phyloP scores from a whole-genome alignment of 2,113 vertebrate genomes.

The Chascanopsetta lugubris region DNA sequence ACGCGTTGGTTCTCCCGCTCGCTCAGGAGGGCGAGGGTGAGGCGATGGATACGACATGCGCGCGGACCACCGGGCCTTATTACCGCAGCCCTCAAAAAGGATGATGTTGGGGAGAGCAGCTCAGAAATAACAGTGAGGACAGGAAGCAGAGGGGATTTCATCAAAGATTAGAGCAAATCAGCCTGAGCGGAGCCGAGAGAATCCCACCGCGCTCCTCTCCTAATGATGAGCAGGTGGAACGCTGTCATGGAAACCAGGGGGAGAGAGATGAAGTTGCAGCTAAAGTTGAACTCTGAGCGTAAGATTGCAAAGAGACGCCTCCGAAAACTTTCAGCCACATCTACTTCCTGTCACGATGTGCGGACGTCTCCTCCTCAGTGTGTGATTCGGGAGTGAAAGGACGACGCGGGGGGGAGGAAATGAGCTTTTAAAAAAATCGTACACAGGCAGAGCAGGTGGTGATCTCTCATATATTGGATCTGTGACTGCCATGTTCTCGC shows the following conservation, averaged over 20 bases:
- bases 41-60: no score
- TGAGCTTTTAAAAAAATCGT: slow-evolving; percentile 4
- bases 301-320: slow-evolving; percentile 23
- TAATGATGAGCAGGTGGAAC: slow-evolving; percentile 48
- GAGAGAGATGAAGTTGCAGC: background rate
- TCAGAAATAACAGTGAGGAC: slow-evolving; percentile 36
- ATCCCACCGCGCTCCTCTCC: slow-evolving; percentile 17
- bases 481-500: no score
- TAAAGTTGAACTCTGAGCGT: slow-evolving; percentile 22
- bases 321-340: slow-evolving; percentile 19
- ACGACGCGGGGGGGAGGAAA: slow-evolving; percentile 20
- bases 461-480: background rate
- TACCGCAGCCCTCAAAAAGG: background rate
- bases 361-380: background rate
- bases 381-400: slow-evolving; percentile 33
- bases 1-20: no score
- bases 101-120: background rate
- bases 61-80: no score
- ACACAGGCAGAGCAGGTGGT: slow-evolving; percentile 9
- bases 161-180: slow-evolving; percentile 59
- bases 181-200: slow-evolving; percentile 38
- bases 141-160: slow-evolving; percentile 43
- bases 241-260: slow-evolving; percentile 15
- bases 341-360: slow-evolving; percentile 10
- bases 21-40: no score